phyloP scores from a whole-genome alignment of 2,888 invertebrate genomes.

The Podabrus alpinus region DNA sequence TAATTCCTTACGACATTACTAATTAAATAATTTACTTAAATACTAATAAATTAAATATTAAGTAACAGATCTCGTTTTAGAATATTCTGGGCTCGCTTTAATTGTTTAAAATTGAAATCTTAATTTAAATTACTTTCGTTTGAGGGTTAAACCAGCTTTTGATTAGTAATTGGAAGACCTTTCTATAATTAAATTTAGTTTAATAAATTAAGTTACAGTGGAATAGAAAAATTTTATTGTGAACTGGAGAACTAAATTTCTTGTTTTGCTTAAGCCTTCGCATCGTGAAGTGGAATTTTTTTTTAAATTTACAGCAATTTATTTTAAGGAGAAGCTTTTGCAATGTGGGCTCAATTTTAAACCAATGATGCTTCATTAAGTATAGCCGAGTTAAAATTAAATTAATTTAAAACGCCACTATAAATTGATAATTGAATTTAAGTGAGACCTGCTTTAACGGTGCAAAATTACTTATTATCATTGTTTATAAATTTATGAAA shows the following conservation, averaged over 20 bases:
- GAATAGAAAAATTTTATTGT: background rate
- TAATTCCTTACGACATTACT: background rate
- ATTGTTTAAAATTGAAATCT: background rate
- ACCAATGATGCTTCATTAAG: background rate
- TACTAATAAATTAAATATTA: background rate
- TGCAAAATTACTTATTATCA: background rate
- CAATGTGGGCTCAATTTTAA: background rate
- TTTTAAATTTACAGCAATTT: background rate
- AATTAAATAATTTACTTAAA: background rate
- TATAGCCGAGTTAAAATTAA: background rate
- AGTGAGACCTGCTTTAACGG: background rate
- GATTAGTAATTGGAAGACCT: background rate
- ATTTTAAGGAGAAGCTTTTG: background rate
- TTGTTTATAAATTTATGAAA: too few relatives aligned
- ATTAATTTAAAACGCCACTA: background rate
- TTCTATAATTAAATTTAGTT: background rate
- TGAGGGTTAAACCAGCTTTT: background rate
- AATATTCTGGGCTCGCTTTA: background rate
- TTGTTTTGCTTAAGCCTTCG: background rate
- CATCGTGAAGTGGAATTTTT: background rate
- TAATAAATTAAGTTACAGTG: background rate
- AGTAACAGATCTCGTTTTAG: background rate
- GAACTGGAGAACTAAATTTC: background rate
- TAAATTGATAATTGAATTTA: background rate
- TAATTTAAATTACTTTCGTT: background rate